Conservation (phyloP, 2,797 vertebrate genomes). For the Scolopax rusticola region DNA sequence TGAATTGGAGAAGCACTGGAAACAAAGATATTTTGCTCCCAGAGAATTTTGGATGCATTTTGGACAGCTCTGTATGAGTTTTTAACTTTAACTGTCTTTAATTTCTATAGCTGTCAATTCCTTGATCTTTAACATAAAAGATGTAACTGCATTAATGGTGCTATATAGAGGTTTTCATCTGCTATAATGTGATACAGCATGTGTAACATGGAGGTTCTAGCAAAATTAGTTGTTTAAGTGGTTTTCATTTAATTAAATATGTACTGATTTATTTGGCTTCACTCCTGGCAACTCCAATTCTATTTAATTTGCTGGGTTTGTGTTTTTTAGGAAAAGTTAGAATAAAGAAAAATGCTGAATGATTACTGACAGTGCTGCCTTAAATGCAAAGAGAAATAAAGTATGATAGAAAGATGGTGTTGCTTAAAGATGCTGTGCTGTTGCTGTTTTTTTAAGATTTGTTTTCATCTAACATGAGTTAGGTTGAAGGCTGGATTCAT, state of each 20-base stretch:
- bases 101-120: neutral
- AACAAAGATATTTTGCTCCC: neutral
- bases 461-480: constrained; percentile 57
- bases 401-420: constrained; percentile 21
- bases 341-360: constrained; percentile 22
- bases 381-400: constrained; percentile 39
- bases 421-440: constrained; percentile 57
- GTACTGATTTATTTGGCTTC: constrained; percentile 46
- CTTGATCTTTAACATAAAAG: neutral
- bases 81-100: neutral
- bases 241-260: constrained; percentile 33
- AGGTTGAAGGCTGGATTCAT: constrained; percentile 59
- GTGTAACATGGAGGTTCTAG: neutral
- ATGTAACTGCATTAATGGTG: neutral
- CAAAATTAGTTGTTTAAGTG: neutral
- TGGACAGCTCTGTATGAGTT: neutral
- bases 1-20: neutral
- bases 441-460: constrained; percentile 38
- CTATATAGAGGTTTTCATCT: neutral
- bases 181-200: neutral
- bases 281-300: neutral
- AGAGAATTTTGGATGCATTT: neutral
- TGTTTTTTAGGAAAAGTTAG: neutral
- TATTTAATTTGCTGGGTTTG: constrained; percentile 37
- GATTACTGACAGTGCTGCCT: neutral